Base-by-base conservation (phyloP, 37 sponge, comb jelly and placozoan genomes). In the Crambe crambe region DNA sequence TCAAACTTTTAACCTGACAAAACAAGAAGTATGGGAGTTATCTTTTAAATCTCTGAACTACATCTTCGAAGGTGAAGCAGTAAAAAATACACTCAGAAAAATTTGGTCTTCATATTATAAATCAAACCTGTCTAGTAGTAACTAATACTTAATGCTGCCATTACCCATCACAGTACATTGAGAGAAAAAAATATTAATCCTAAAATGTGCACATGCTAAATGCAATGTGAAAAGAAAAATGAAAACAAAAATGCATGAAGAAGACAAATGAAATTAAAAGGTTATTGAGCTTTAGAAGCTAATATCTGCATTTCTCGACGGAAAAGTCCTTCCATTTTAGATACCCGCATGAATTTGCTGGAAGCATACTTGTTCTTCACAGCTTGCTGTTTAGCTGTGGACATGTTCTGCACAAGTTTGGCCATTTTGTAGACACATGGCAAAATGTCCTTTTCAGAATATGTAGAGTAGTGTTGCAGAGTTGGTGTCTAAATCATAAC, bases 371-470 rank as follows among this genome's bases (percentile, higher is more conserved):
- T 98, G 44, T 30, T 77, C 61, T 76, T 81, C 34, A 95, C 96
- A 39, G 99, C 99, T 70, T 98, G 95, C 79, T 92, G 94, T 72
- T 90, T 92, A n/a, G 87, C 37, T n/a, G 80, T 83, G 43, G 51
- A 68, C 83, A 92, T 90, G 44, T 77, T 75, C 26, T 38, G 34
- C 36, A 95, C 93, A 47, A 95, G 72, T 57, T 76, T 32, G 23
- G 94, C 91, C 80, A 96, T 80, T 44, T 82, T 86, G 40, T 51
- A 40, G n/a, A 85, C 72, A 73, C 91, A 90, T 0, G 89, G 92
- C 42, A 73, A 5, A 32, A 96, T 71, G 22, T 86, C 80, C 20
- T 75, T 68, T 37, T 94, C 80, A 26, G 79, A 78, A 81, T 96
- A 96, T 25, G 83, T 85, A 58, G 85, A 83, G 72, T 96, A 96